Conservation (phyloP, 2,113 vertebrate species). For the Poicephalus gulielmi region DNA sequence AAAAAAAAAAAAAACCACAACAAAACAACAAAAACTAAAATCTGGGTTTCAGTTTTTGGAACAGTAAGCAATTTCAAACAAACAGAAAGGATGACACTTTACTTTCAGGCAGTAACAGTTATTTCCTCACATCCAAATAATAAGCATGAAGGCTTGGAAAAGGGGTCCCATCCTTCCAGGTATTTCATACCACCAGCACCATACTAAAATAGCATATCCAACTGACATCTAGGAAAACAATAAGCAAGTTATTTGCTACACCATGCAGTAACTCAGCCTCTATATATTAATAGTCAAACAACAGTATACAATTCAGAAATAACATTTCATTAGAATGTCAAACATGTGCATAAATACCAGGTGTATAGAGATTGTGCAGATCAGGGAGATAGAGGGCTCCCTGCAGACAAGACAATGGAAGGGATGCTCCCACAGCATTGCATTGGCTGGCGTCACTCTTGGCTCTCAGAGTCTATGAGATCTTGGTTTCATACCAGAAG, state of each 20-base stretch:
- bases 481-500: neutral
- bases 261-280: neutral
- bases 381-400: rapidly evolving
- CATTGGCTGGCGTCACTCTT: neutral
- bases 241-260: neutral
- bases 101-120: neutral
- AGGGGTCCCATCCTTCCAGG: neutral
- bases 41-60: neutral
- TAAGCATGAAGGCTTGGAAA: neutral
- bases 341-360: rapidly evolving
- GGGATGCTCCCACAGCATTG: neutral
- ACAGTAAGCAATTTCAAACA: neutral
- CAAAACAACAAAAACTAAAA: neutral
- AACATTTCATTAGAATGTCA: neutral
- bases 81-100: neutral
- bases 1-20: neutral
- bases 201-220: neutral
- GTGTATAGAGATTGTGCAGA: neutral
- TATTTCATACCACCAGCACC: neutral
- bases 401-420: rapidly evolving
- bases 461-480: neutral
- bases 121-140: neutral
- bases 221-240: neutral
- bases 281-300: neutral
- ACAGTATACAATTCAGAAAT: neutral